Conservation (phyloP, 2,113 vertebrate species). For the Indri indri region DNA sequence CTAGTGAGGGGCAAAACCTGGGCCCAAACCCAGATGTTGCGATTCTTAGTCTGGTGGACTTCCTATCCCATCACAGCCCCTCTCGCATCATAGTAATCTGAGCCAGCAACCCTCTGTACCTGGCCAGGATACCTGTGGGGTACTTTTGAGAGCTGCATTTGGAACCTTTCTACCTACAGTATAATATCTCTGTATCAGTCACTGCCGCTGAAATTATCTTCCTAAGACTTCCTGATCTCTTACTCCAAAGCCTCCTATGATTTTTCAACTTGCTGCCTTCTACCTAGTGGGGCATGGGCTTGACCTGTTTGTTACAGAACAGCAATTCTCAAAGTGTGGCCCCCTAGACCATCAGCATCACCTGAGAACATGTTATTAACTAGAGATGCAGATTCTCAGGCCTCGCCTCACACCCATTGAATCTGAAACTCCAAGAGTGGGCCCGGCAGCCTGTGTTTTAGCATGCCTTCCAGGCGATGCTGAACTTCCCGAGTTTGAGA, state of each 20-base stretch:
- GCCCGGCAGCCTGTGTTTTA: background rate
- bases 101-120: background rate
- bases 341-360: background rate
- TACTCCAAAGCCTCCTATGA: background rate
- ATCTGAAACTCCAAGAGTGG: background rate
- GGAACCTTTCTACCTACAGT: background rate
- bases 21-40: background rate
- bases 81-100: background rate
- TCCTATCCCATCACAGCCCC: background rate
- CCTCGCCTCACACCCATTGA: background rate
- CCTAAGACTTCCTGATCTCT: background rate
- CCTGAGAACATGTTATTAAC: background rate
- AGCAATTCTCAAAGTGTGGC: background rate
- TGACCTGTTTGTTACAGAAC: background rate
- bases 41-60: background rate
- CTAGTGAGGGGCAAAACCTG: background rate
- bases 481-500: background rate
- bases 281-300: background rate
- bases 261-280: background rate
- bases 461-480: rapidly evolving
- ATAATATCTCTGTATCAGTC: background rate
- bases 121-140: background rate
- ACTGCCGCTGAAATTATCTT: background rate
- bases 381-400: background rate
- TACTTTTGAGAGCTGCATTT: background rate